Evolutionary conservation across 2,888 invertebrate species (phyloP), one percentile per base, ranked within the genome.

Genomic region (Yponomeuta plumbellus): DNA sequence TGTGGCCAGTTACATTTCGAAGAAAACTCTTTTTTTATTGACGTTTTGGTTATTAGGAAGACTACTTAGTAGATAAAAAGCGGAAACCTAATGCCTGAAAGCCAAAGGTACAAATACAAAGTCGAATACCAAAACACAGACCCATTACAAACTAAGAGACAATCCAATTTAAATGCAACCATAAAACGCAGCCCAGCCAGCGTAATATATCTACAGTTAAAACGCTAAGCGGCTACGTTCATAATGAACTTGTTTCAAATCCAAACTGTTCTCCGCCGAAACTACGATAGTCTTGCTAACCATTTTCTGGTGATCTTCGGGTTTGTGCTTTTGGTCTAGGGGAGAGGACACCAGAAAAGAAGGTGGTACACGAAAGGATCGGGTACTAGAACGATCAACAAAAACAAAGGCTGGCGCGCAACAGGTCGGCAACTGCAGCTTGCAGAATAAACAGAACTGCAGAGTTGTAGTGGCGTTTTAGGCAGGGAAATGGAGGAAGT

Each of bases 351-450:
- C 59, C 59, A 13, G 21, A 59, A 22, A 21, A 10, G 21, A 5
- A 59, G 22, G 21, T 22, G 59, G n/a, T n/a, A n/a, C n/a, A n/a
- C n/a, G n/a, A n/a, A n/a, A n/a, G n/a, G n/a, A n/a, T n/a, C 13
- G 20, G 59, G 59, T 59, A 22, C 23, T n/a, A 39, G 78, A 69
- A 79, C 80, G 78, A 84, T 83, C 81, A 85, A 85, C 85, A 84
- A 85, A 85, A 84, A 84, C 85, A 85, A 85, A 84, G 77, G 77
- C 75, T 66, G 61, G 64, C 71, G 67, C 71, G 85, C 86, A 85
- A 85, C 85, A 85, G 84, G 85, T 84, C 78, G 68, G 34, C 34
- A 66, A 13, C 39, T 66, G 40, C 20, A 62, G 23, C 21, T 40
- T 61, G 23, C 61, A 59, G 59, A 61, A 61, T 61, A 61, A 26